Evolutionary conservation across 1,140 invertebrate species (phyloP).

Genomic region (Aphelenchoides avenae): DNA sequence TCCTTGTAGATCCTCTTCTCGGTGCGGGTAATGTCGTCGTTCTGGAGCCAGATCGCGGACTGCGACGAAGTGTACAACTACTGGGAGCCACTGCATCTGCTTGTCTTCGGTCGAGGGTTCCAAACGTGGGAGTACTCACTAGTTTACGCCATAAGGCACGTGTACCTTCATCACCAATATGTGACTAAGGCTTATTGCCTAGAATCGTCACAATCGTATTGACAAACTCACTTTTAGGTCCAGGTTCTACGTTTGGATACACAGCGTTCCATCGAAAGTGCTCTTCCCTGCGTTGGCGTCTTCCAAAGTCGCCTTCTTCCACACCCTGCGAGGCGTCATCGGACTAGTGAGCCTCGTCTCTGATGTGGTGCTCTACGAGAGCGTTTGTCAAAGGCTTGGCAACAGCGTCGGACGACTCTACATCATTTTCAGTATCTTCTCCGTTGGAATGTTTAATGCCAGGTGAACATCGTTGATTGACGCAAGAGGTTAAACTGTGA

Average conservation of each 20-base stretch:
- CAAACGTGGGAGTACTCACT: constrained; percentile 99
- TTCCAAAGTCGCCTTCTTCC: constrained; percentile 78
- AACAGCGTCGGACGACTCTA: constrained; percentile 78
- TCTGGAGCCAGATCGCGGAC: constrained; percentile 88
- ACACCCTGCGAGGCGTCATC: constrained; percentile 76
- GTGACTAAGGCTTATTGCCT: no score
- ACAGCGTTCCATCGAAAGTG: constrained; percentile 70
- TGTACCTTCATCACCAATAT: constrained; percentile 85
- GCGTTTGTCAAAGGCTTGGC: constrained; percentile 81
- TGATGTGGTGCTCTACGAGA: constrained; percentile 91
- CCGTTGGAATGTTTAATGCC: constrained; percentile 81
- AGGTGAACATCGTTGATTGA: neutral
- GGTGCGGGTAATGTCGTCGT: constrained; percentile 66
- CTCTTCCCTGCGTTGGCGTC: constrained; percentile 32
- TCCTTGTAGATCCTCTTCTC: constrained; percentile 44
- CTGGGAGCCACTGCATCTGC: constrained; percentile 89
- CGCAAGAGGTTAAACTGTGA: neutral
- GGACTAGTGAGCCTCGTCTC: constrained; percentile 74
- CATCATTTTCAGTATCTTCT: constrained; percentile 75
- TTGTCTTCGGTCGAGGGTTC: constrained; percentile 80
- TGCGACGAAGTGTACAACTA: constrained; percentile 99
- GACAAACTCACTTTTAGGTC: constrained; percentile 38
- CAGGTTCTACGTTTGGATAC: constrained; percentile 68
- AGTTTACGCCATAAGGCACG: constrained; percentile 79
- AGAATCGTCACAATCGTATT: constrained; percentile 67